A percentile compares a stretch with the other conserved stretches of the same genome.
These are phyloP conservation scores for Balearica regulorum DNA, from an alignment of 2,797 vertebrate genomes.

Conservation along the genomic window DNA sequence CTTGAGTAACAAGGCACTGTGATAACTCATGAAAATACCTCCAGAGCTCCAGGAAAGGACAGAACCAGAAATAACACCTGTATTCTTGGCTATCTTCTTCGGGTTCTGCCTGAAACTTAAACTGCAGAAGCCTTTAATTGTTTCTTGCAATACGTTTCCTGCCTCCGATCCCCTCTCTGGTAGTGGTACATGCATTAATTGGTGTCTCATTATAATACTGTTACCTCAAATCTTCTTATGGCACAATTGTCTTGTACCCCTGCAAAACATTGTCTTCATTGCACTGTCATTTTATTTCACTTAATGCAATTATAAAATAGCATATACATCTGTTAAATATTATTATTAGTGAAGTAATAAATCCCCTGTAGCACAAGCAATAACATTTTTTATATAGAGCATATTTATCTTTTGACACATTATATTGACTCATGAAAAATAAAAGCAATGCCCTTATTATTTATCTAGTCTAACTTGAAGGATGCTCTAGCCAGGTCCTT, in stretches of 20 bases:
- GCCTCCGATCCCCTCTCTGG: not conserved
- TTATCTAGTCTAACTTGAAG: not conserved
- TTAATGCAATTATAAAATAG: not conserved
- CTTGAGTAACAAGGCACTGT: not conserved
- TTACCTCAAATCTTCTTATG: not conserved
- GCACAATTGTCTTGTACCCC: not conserved
- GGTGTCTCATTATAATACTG: not conserved
- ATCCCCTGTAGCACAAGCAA: not conserved
- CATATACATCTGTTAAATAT: not conserved
- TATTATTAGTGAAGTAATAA: conserved; percentile 8
- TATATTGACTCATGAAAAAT: conserved; percentile 6
- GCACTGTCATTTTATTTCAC: not conserved
- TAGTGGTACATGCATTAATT: not conserved
- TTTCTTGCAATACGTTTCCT: not conserved
- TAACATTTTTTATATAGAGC: not conserved
- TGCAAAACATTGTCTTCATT: not conserved
- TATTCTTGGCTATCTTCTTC: not conserved
- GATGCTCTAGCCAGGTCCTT: not conserved
- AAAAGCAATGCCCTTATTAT: not conserved
- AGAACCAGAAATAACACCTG: not conserved
- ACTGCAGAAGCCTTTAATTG: not conserved
- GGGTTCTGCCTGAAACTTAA: not conserved
- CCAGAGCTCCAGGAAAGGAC: not conserved
- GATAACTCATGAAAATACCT: not conserved
- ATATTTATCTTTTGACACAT: conserved; percentile 23